A percentile compares a stretch with the other conserved stretches of the same genome.
phyloP scores from a whole-genome alignment of 2,888 invertebrate genomes.

The Drosophila subsilvestris region DNA sequence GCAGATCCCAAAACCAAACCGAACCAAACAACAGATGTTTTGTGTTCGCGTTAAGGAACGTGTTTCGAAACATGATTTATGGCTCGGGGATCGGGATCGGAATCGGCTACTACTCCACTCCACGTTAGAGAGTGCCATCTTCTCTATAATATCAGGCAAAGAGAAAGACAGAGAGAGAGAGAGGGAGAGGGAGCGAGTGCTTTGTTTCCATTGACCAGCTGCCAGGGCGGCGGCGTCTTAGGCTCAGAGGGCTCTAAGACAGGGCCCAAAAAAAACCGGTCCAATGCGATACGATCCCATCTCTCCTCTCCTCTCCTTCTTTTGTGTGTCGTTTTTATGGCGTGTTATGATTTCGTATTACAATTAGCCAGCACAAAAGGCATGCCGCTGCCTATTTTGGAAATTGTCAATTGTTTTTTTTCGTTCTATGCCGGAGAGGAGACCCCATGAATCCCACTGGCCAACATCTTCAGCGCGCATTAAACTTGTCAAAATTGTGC shows the following conservation, averaged over 20 bases:
- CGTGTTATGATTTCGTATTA: slow-evolving; percentile 77
- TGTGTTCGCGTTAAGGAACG: slow-evolving; percentile 56
- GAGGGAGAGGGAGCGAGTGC: slow-evolving; percentile 28
- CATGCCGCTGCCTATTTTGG: slow-evolving; percentile 51
- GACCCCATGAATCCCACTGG: slow-evolving; percentile 48
- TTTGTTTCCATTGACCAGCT: slow-evolving; percentile 76
- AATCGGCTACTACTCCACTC: slow-evolving; percentile 19
- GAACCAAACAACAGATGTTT: slow-evolving; percentile 57
- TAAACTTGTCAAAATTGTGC: slow-evolving; percentile 71
- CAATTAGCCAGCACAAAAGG: slow-evolving; percentile 76
- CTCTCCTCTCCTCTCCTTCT: slow-evolving; percentile 20
- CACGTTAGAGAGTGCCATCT: slow-evolving; percentile 53
- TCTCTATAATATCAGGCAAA: slow-evolving; percentile 5
- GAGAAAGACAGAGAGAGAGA: slow-evolving; percentile 6
- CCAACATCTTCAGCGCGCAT: slow-evolving; percentile 46
- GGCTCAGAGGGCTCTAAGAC: slow-evolving; percentile 21
- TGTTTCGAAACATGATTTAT: slow-evolving; percentile 77
- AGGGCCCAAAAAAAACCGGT: slow-evolving; percentile 59
- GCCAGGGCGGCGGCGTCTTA: slow-evolving; percentile 50
- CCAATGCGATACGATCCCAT: slow-evolving; percentile 17
- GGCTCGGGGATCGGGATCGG: slow-evolving; percentile 55
- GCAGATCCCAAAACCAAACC: slow-evolving; percentile 16
- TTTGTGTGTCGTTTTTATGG: slow-evolving; percentile 74
- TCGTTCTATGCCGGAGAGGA: slow-evolving; percentile 8
- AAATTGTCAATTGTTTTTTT: slow-evolving; percentile 41